These are phyloP conservation scores for Tetrapedia diversipes DNA, from an alignment of 2,888 invertebrate genomes.

Conservation along the genomic window DNA sequence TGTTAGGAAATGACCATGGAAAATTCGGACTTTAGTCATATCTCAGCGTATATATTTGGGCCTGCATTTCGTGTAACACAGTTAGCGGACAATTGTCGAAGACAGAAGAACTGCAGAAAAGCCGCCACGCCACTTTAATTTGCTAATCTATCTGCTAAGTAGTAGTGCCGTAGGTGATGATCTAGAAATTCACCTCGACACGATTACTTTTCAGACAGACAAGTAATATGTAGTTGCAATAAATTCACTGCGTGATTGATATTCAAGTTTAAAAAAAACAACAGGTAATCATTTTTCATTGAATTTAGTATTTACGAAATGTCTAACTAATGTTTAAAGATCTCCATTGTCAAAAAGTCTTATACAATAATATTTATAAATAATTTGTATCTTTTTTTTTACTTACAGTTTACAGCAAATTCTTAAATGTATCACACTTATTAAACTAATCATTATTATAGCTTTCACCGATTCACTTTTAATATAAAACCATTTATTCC, in stretches of 20 bases:
- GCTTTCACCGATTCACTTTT: not conserved
- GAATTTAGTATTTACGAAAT: not conserved
- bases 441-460: not conserved
- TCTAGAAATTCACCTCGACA: constrained; percentile 81
- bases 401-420: not conserved
- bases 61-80: constrained; percentile 12
- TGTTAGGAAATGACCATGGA: constrained; percentile 12
- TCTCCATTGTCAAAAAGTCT: not conserved
- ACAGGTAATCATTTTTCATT: not conserved
- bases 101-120: constrained; percentile 38
- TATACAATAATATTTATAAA: not conserved
- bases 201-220: constrained; percentile 81
- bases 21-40: constrained; percentile 57
- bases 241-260: not conserved
- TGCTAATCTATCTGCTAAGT: constrained; percentile 82
- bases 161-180: constrained; percentile 85
- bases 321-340: not conserved
- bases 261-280: not conserved
- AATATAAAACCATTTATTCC: not conserved
- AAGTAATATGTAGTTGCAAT: not conserved
- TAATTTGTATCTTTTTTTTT: not conserved
- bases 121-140: constrained; percentile 23
- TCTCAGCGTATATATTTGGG: constrained; percentile 46
- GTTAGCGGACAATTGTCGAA: constrained; percentile 29
- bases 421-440: not conserved